A percentile compares a stretch with the other conserved stretches of the same genome.
These are phyloP conservation scores for Lypha dubia DNA, from an alignment of 2,888 invertebrate genomes.

Conservation along the genomic window DNA sequence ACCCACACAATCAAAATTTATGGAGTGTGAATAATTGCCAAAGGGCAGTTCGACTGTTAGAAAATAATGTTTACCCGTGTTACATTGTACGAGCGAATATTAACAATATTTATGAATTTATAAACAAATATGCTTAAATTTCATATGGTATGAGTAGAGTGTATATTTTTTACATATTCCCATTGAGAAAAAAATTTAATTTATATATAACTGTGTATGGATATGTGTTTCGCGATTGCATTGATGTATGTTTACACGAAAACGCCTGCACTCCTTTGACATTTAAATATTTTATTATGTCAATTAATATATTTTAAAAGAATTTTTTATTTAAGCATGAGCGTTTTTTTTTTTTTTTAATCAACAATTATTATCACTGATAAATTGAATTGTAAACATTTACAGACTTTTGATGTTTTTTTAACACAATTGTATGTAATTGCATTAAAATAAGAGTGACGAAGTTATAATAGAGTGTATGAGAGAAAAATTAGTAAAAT, in stretches of 20 bases:
- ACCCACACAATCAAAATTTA: conserved; percentile 45
- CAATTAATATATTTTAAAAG: conserved; percentile 3
- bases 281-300: conserved; percentile 28
- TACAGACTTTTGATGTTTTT: not conserved
- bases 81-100: conserved; percentile 37
- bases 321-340: conserved; percentile 32
- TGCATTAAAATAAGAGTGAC: conserved; percentile 13
- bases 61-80: conserved; percentile 57
- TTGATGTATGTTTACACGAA: conserved; percentile 9
- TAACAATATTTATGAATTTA: conserved; percentile 18
- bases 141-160: not conserved
- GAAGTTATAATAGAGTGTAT: not conserved
- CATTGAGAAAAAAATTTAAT: conserved; percentile 15
- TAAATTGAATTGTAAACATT: conserved; percentile 22
- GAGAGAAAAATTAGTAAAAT: too few relatives aligned
- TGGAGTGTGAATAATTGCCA: conserved; percentile 67
- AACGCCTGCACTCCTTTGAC: conserved; percentile 6
- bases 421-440: conserved; percentile 1
- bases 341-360: too few relatives aligned
- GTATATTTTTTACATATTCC: not conserved
- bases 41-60: conserved; percentile 61
- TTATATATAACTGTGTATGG: not conserved
- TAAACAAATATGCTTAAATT: not conserved
- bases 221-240: not conserved
- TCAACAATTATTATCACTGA: conserved; percentile 29